phyloP scores from a whole-genome alignment of 2,797 vertebrate species.

The Sebastes steindachneri region DNA sequence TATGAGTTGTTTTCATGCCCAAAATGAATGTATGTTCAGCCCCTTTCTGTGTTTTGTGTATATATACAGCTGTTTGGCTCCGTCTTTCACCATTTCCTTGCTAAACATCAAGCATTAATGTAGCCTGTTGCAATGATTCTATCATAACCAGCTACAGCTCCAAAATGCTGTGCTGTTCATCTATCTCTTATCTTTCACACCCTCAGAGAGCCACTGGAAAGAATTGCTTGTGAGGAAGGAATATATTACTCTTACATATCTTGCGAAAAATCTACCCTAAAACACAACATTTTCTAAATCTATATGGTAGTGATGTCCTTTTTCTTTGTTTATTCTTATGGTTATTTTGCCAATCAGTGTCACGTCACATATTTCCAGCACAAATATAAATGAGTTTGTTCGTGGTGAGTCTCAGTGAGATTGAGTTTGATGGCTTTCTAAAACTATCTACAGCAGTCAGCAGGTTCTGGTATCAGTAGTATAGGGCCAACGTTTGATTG shows the following conservation, averaged over 20 bases:
- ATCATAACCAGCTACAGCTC: neutral
- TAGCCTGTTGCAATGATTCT: conserved; percentile 11
- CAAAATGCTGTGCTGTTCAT: neutral
- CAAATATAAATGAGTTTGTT: neutral
- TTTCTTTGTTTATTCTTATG: neutral
- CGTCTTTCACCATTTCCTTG: neutral
- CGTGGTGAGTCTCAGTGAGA: neutral
- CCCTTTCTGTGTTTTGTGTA: conserved; percentile 10
- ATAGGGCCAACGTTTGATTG: too few relatives aligned
- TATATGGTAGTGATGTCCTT: neutral
- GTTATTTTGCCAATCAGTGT: neutral
- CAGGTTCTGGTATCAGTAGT: neutral
- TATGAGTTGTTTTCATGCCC: conserved; percentile 33
- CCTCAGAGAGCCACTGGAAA: neutral
- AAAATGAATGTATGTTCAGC: conserved; percentile 55
- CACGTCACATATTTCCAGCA: neutral
- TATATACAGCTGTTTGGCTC: conserved; percentile 21
- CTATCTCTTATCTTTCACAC: neutral
- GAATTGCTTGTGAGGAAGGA: neutral
- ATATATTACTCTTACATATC: neutral
- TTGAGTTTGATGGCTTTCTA: neutral
- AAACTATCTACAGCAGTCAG: neutral
- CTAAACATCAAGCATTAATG: conserved; percentile 15
- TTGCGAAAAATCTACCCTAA: neutral
- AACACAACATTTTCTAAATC: neutral